phyloP scores from a whole-genome alignment of 2,888 invertebrate species.

The Volucella inanis region DNA sequence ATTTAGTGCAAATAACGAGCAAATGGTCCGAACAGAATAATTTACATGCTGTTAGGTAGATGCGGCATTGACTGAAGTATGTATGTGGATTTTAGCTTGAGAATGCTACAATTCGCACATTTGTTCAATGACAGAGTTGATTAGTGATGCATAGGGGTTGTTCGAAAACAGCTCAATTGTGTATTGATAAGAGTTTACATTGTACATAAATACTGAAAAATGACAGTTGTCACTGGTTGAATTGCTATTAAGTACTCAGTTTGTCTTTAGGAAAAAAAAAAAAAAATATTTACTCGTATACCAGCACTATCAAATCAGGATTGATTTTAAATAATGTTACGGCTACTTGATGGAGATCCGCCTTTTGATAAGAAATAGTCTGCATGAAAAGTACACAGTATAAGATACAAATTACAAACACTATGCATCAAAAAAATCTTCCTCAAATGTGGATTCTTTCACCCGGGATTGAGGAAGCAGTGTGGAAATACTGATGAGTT shows the following conservation, averaged over 20 bases:
- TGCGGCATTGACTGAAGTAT: constrained; percentile 28
- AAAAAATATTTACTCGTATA: too few species aligned
- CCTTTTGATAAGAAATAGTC: too few species aligned
- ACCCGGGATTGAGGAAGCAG: too few species aligned
- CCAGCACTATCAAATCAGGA: too few species aligned
- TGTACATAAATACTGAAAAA: constrained; percentile 48
- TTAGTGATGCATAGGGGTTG: neutral
- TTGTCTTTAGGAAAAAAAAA: neutral
- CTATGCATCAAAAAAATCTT: too few species aligned
- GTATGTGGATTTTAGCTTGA: constrained; percentile 41
- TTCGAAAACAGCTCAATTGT: neutral
- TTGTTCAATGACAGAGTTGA: constrained; percentile 66
- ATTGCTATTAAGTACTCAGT: constrained; percentile 2
- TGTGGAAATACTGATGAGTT: too few species aligned
- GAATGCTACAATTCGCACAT: constrained; percentile 67
- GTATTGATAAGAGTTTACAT: neutral
- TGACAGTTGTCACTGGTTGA: constrained; percentile 17
- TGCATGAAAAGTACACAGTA: too few species aligned
- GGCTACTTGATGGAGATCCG: too few species aligned
- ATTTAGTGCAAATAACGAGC: constrained; percentile 80
- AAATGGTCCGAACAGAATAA: constrained; percentile 72
- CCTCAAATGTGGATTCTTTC: too few species aligned
- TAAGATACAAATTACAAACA: too few species aligned
- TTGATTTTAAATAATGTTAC: too few species aligned
- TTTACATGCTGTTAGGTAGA: constrained; percentile 50